Evolutionary conservation across 92 coral and sea anemone genomes (phyloP).

Genomic region (Bergia puertoricense): DNA sequence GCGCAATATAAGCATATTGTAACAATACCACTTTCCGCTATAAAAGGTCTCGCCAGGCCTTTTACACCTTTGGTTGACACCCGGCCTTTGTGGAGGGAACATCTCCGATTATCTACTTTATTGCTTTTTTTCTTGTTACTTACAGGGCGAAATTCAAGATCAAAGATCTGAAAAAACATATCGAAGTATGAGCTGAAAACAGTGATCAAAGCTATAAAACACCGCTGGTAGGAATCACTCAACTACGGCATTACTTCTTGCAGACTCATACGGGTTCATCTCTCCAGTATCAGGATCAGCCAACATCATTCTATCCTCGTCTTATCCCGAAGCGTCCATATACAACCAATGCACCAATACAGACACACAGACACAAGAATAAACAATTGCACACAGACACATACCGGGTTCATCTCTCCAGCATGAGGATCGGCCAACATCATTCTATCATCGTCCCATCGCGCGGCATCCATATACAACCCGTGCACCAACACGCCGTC

Average conservation of each 20-base stretch:
- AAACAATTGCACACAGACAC: not conserved
- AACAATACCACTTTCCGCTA: too few relatives aligned
- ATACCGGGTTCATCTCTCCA: constrained; percentile 98
- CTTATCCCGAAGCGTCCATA: constrained; percentile 92
- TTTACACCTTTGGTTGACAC: too few relatives aligned
- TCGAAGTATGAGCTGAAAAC: too few relatives aligned
- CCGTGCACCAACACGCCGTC: constrained; percentile 99
- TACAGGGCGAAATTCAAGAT: too few relatives aligned
- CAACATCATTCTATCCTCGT: constrained; percentile 86
- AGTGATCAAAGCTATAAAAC: too few relatives aligned
- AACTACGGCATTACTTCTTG: too few relatives aligned
- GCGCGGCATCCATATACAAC: constrained; percentile 87
- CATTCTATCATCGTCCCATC: constrained; percentile 94
- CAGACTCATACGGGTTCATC: constrained; percentile 85
- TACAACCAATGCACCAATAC: constrained; percentile 93
- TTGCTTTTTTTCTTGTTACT: too few relatives aligned
- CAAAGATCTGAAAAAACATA: too few relatives aligned
- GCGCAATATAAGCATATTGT: not conserved
- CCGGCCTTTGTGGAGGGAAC: too few relatives aligned
- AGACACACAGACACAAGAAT: constrained; percentile 2
- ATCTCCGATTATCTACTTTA: too few relatives aligned
- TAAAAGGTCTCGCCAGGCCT: not conserved
- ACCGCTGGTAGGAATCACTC: too few relatives aligned
- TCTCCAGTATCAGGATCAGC: constrained; percentile 93
- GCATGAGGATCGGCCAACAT: constrained; percentile 89